Conservation (phyloP, 2,888 invertebrate genomes). For the Hydropsyche betteni region DNA sequence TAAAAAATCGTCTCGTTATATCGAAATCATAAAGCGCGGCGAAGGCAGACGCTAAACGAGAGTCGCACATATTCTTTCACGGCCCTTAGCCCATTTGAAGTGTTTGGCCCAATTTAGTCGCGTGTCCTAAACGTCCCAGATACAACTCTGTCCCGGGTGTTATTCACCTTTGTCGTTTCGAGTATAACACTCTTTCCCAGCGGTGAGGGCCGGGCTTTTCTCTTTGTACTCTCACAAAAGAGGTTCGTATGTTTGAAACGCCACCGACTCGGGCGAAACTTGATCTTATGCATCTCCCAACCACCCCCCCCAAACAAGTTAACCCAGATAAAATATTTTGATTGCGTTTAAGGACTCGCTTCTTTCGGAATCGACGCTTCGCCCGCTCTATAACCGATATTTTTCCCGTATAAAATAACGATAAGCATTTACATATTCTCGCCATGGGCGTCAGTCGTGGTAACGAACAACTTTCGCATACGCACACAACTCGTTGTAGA, state of each 20-base stretch:
- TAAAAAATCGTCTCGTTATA: too few species aligned
- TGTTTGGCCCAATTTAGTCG: too few species aligned
- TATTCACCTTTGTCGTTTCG: constrained; percentile 3
- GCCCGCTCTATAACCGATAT: background rate
- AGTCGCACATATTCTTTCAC: too few species aligned
- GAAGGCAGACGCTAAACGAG: too few species aligned
- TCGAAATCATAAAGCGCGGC: too few species aligned
- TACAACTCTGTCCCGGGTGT: too few species aligned
- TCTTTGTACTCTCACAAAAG: constrained; percentile 1
- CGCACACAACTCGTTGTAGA: too few species aligned
- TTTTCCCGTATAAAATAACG: constrained; percentile 30
- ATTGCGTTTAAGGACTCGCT: constrained; percentile 1
- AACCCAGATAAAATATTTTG: constrained; percentile 24
- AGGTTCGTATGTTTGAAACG: background rate
- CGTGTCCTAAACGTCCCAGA: too few species aligned
- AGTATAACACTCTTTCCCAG: background rate
- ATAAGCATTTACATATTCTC: constrained; percentile 23
- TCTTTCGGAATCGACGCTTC: background rate
- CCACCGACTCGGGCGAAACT: background rate
- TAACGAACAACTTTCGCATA: too few species aligned
- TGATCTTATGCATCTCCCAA: background rate
- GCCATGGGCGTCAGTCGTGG: too few species aligned
- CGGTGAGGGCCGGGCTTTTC: background rate
- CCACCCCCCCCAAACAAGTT: background rate
- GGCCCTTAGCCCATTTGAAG: too few species aligned